Evolutionary conservation across 2,113 vertebrate genomes (phyloP), one percentile per base, ranked within the genome.

Genomic region (Pavo muticus): DNA sequence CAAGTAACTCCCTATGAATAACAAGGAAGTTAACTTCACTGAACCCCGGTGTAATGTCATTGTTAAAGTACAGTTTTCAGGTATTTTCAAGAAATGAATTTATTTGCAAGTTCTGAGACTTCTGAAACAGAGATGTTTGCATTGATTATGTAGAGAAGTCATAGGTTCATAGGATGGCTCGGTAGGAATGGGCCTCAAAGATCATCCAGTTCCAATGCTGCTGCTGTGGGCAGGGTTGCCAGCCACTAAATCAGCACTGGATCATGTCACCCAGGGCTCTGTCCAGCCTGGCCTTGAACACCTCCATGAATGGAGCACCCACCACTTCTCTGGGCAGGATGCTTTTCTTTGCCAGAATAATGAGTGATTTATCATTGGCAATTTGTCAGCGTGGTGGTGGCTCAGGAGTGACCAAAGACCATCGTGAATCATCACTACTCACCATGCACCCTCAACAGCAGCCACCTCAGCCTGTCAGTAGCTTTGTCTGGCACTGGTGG

Each of bases 401-500:
- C 11, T 3, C 2, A 5, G 63, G 17, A 47, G 42, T 24, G 37
- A 45, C 39, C 21, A 29, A 64, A 69, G 54, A 25, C 12, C 29
- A 19, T 44, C 8, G 16, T n/a, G 48, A 44, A 6, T 23, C 14
- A 6, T 5, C 67, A 24, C 63, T 68, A 8, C n/a, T 45, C 3
- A 11, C 45, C 44, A 15, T 6, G 39, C 39, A 11, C 15, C 39
- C 13, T 69, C 14, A 0, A 3, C 17, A 56, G 42, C 1, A 10
- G 27, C 23, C 2, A 4, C 7, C 0, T 30, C 35, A 29, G n/a
- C 45, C 47, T 32, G 14, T 56, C 10, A 5, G 52, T 29, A 29
- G 1, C n/a, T 59, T 73, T 10, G 44, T 18, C n/a, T 0, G 0
- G 14, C 0, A 1, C 18, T 13, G 30, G 14, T 17, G 4, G 11